phyloP scores from a whole-genome alignment of 2,888 invertebrate genomes.

The Neelides folsomi region DNA sequence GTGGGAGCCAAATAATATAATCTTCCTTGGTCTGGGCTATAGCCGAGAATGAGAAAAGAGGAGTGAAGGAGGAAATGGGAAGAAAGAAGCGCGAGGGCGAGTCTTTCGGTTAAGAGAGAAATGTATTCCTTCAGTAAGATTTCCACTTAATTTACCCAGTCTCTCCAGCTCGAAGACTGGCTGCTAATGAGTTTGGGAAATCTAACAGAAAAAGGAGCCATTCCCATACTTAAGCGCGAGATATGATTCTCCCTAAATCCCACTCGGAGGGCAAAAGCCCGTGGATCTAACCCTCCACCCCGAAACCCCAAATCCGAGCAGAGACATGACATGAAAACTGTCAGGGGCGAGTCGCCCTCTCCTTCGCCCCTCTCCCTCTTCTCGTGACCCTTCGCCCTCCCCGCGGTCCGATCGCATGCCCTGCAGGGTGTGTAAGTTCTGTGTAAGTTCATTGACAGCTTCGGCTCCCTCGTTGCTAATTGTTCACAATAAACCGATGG shows the following conservation, averaged over 20 bases:
- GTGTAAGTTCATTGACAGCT: too few species aligned
- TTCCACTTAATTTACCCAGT: slow-evolving; percentile 24
- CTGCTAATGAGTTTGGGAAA: slow-evolving; percentile 27
- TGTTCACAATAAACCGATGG: background rate
- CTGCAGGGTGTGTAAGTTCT: too few species aligned
- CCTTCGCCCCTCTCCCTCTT: background rate
- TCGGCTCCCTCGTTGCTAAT: too few species aligned
- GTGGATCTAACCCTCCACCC: slow-evolving; percentile 4
- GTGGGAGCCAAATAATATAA: too few species aligned
- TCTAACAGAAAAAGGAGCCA: slow-evolving; percentile 16
- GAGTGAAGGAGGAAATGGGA: slow-evolving; percentile 13
- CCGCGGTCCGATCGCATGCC: background rate
- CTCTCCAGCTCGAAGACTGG: slow-evolving; percentile 12
- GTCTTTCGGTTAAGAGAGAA: slow-evolving; percentile 20
- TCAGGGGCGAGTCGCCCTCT: background rate
- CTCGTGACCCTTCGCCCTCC: background rate
- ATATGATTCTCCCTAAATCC: slow-evolving; percentile 4
- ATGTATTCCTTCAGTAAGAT: slow-evolving; percentile 20
- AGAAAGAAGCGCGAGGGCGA: slow-evolving; percentile 11
- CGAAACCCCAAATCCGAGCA: background rate
- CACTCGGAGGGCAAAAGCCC: slow-evolving; percentile 7
- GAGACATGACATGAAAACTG: background rate
- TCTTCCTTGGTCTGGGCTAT: background rate
- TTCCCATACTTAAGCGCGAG: too few species aligned
- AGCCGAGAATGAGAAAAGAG: slow-evolving; percentile 14